phyloP scores from a whole-genome alignment of 2,888 invertebrate genomes.

The Parthenolecanium corni region DNA sequence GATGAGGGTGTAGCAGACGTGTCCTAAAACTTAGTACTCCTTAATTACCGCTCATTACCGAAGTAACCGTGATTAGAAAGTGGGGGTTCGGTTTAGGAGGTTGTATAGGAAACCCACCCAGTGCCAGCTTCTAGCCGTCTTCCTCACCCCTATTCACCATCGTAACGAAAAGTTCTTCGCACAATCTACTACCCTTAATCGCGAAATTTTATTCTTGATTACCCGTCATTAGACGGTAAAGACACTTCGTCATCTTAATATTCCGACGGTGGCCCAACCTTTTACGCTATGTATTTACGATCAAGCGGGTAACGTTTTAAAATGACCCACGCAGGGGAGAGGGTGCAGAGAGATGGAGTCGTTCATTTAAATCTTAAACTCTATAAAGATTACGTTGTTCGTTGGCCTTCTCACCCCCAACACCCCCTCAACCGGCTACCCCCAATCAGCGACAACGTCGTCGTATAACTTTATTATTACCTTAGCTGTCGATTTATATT shows the following conservation, averaged over 20 bases:
- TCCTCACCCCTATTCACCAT: too few species aligned
- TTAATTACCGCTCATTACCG: constrained; percentile 27
- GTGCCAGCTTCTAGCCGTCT: too few species aligned
- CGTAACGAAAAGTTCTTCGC: neutral
- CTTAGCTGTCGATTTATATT: too few species aligned
- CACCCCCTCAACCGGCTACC: neutral
- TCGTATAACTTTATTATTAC: too few species aligned
- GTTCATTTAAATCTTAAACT: constrained; percentile 23
- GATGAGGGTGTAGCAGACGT: constrained; percentile 20
- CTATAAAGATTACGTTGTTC: neutral
- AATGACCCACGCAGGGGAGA: neutral
- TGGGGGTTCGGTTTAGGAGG: constrained; percentile 25
- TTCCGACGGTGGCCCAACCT: constrained; percentile 20
- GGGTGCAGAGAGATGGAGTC: neutral
- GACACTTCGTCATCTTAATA: constrained; percentile 28
- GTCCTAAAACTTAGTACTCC: constrained; percentile 27
- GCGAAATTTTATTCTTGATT: constrained; percentile 28
- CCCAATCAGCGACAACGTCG: too few species aligned
- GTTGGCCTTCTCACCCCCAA: neutral
- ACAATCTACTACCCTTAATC: constrained; percentile 26
- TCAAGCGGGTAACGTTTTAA: constrained; percentile 1
- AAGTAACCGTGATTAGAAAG: constrained; percentile 28
- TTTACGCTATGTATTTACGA: constrained; percentile 7
- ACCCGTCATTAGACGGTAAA: constrained; percentile 23
- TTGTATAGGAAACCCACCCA: constrained; percentile 10